Conservation (phyloP, 1,140 invertebrate genomes). For the Vanessa atalanta region DNA sequence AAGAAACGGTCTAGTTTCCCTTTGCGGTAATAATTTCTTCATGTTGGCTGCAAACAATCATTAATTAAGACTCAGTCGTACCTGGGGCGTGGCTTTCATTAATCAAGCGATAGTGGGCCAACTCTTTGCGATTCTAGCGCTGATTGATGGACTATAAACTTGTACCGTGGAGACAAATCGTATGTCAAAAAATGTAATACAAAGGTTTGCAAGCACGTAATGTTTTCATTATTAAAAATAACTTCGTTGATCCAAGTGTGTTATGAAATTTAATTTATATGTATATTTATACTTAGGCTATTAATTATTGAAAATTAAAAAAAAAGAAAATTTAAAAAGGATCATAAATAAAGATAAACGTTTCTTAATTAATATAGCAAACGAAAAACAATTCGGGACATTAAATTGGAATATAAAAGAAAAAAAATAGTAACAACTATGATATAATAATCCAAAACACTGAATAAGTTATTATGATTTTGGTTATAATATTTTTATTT, state of each 20-base stretch:
- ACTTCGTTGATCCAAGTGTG: neutral
- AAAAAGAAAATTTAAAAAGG: too few species aligned
- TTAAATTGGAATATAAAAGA: too few species aligned
- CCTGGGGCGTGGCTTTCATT: constrained; percentile 38
- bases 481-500: too few species aligned
- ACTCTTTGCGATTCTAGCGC: constrained; percentile 36
- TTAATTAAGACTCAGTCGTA: constrained; percentile 39
- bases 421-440: too few species aligned
- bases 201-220: neutral
- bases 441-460: too few species aligned
- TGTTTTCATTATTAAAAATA: neutral
- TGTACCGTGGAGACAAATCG: constrained; percentile 15
- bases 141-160: constrained; percentile 37
- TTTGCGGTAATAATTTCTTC: constrained; percentile 35
- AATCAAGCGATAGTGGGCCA: constrained; percentile 39
- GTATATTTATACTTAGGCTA: neutral
- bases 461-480: too few species aligned
- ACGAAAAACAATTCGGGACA: too few species aligned
- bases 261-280: neutral
- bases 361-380: too few species aligned
- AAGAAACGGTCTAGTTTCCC: constrained; percentile 12
- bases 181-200: neutral
- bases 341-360: too few species aligned
- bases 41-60: constrained; percentile 41
- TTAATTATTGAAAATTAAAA: too few species aligned